Evolutionary conservation across 2,113 vertebrate species (phyloP).

Genomic region (Edolisoma coerulescens): DNA sequence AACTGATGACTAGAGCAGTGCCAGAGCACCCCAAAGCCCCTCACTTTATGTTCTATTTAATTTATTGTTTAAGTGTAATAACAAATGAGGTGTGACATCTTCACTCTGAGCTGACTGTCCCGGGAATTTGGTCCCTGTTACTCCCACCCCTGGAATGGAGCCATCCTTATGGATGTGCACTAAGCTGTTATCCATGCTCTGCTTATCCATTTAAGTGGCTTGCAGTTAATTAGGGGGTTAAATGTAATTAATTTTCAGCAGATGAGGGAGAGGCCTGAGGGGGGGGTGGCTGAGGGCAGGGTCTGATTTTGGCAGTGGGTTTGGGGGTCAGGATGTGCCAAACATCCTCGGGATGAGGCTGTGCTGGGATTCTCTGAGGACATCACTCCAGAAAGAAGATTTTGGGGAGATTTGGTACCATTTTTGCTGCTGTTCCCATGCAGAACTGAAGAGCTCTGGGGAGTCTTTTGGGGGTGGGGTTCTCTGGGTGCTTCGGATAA

Average conservation of each 20-base stretch:
- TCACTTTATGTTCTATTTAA: not conserved
- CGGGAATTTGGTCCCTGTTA: not conserved
- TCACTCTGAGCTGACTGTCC: not conserved
- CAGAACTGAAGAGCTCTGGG: not conserved
- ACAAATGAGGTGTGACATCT: accelerated
- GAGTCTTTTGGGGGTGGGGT: not conserved
- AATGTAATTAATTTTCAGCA: not conserved
- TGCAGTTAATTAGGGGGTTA: not conserved
- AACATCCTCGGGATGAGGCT: not conserved
- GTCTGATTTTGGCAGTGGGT: no score
- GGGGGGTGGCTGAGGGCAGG: not conserved
- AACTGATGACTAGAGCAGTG: not conserved
- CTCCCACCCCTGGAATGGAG: not conserved
- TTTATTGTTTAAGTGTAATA: not conserved
- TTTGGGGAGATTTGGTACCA: not conserved
- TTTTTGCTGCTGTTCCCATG: not conserved
- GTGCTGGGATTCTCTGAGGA: not conserved
- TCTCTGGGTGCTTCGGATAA: not conserved
- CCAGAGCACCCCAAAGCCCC: not conserved
- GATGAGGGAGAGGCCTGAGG: not conserved
- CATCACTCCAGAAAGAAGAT: not conserved
- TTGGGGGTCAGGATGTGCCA: not conserved
- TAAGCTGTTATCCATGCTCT: accelerated
- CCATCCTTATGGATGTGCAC: accelerated
- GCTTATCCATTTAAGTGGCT: not conserved